Evolutionary conservation across 2,888 invertebrate genomes (phyloP).

Genomic region (Cynaeus angustus): DNA sequence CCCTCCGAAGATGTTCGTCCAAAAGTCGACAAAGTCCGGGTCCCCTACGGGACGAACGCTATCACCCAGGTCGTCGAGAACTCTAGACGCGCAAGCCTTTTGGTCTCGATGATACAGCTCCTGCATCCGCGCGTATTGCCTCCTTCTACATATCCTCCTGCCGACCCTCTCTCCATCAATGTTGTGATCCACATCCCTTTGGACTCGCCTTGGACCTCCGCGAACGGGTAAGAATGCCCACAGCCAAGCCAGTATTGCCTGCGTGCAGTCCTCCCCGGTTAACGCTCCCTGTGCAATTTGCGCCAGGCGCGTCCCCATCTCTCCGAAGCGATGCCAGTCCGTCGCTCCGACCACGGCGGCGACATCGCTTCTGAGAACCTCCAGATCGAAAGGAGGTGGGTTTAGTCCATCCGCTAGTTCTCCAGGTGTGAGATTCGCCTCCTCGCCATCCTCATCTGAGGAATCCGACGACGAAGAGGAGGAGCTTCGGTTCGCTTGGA

Average conservation of each 20-base stretch:
- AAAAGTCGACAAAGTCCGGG: background rate
- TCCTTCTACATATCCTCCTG: no score
- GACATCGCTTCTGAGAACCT: background rate
- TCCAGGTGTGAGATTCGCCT: background rate
- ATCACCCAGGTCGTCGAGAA: no score
- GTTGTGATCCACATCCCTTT: background rate
- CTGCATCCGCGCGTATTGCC: no score
- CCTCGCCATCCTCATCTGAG: background rate
- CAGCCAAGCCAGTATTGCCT: background rate
- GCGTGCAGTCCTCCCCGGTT: background rate
- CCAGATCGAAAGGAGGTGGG: background rate
- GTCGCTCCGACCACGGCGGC: background rate
- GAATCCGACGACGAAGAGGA: background rate
- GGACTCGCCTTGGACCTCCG: background rate
- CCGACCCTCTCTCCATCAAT: no score
- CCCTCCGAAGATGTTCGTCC: constrained; percentile 5
- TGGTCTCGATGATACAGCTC: no score
- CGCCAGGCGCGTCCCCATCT: background rate
- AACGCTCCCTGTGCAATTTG: background rate
- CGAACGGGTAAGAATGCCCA: background rate
- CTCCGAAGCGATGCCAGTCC: background rate
- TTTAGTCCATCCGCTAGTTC: background rate
- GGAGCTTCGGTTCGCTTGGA: no score
- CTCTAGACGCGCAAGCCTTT: no score
- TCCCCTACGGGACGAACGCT: no score